phyloP scores from a whole-genome alignment of 2,888 invertebrate genomes.

The Nymphalis polychloros region DNA sequence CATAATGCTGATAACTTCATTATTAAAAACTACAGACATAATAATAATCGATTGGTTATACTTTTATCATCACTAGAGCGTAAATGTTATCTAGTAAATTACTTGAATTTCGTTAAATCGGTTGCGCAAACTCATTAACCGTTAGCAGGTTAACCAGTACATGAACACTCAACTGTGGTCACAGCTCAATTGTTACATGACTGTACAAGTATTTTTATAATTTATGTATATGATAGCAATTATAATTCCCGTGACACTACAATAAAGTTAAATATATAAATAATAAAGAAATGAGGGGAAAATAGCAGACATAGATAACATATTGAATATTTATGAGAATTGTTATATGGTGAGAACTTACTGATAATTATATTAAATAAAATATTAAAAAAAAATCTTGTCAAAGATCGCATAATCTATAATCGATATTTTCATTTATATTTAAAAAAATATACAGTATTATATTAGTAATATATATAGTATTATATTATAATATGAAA shows the following conservation, averaged over 20 bases:
- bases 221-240: conserved; percentile 20
- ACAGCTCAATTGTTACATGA: conserved; percentile 18
- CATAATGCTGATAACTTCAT: no score
- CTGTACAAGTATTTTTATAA: conserved; percentile 19
- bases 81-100: conserved; percentile 4
- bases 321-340: neutral
- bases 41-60: neutral
- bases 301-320: conserved; percentile 10
- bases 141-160: conserved; percentile 2
- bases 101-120: conserved; percentile 8
- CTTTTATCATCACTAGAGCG: conserved; percentile 8
- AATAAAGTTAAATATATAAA: conserved; percentile 14
- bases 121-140: conserved; percentile 15
- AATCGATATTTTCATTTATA: no score
- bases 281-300: conserved; percentile 19
- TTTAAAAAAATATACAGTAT: no score
- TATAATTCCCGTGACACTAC: conserved; percentile 19
- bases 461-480: no score
- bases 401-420: no score
- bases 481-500: no score
- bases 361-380: no score
- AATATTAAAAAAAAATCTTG: no score
- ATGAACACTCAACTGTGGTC: conserved; percentile 8
- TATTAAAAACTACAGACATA: neutral
- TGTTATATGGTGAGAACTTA: neutral